These are phyloP conservation scores for Rhynchopsitta pachyrhyncha DNA, from an alignment of 2,113 vertebrate species.

Conservation along the genomic window DNA sequence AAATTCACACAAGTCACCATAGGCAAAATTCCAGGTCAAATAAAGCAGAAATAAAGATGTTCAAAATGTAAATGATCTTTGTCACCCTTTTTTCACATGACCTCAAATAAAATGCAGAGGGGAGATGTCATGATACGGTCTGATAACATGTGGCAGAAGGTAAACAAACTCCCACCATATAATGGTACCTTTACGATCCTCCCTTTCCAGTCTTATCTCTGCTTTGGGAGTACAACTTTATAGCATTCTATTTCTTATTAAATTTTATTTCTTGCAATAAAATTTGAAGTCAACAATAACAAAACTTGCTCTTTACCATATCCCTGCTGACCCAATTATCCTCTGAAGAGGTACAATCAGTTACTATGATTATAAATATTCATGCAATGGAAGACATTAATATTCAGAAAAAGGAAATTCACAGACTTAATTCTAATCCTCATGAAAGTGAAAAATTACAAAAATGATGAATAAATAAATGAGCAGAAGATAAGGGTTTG, in stretches of 20 bases:
- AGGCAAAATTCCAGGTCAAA: neutral
- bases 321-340: neutral
- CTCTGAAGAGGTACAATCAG: neutral
- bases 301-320: neutral
- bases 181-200: neutral
- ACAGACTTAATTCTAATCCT: neutral
- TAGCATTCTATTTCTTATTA: neutral
- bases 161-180: neutral
- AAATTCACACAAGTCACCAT: neutral
- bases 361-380: neutral
- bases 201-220: neutral
- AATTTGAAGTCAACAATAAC: neutral
- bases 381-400: neutral
- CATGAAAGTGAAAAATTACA: neutral
- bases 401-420: neutral
- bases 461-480: neutral
- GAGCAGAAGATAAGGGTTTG: neutral
- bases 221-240: neutral
- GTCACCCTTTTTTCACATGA: neutral
- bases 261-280: slow-evolving; percentile 1
- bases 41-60: neutral
- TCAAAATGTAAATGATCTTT: neutral
- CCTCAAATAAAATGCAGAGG: neutral
- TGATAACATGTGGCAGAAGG: neutral
- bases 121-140: neutral